phyloP scores from a whole-genome alignment of 2,797 vertebrate species.

The Momotus momota region DNA sequence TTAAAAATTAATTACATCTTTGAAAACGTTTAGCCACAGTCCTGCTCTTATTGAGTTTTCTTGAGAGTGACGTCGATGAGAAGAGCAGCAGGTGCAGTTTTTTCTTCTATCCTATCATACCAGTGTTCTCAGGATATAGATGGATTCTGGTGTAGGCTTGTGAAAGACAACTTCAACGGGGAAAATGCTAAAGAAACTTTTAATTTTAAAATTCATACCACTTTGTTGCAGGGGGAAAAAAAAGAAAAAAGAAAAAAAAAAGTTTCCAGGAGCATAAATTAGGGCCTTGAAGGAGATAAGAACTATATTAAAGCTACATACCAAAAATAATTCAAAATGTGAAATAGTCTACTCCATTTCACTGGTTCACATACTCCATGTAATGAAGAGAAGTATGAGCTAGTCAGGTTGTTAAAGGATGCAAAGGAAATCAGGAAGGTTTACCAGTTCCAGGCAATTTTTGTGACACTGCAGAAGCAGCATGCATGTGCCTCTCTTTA shows the following conservation, averaged over 20 bases:
- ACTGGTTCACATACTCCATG: background rate
- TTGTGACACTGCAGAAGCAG: background rate
- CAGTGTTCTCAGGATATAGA: background rate
- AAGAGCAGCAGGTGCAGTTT: background rate
- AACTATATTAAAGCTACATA: background rate
- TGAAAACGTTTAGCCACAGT: background rate
- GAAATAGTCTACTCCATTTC: background rate
- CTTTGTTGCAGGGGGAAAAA: background rate
- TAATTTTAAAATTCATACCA: background rate
- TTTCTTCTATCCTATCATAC: background rate
- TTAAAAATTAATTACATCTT: constrained; percentile 37
- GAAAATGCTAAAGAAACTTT: background rate
- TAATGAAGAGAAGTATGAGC: background rate
- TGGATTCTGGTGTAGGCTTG: background rate
- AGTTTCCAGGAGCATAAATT: background rate
- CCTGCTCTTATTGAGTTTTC: background rate
- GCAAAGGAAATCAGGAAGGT: background rate
- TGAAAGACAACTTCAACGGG: background rate
- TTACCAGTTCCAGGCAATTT: background rate
- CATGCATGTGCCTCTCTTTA: background rate
- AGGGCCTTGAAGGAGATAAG: background rate
- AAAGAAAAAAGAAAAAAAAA: background rate
- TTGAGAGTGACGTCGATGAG: background rate
- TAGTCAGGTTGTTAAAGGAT: background rate
- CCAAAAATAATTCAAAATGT: background rate